Conservation (phyloP, 2,797 vertebrate species). For the Danio tinwini region DNA sequence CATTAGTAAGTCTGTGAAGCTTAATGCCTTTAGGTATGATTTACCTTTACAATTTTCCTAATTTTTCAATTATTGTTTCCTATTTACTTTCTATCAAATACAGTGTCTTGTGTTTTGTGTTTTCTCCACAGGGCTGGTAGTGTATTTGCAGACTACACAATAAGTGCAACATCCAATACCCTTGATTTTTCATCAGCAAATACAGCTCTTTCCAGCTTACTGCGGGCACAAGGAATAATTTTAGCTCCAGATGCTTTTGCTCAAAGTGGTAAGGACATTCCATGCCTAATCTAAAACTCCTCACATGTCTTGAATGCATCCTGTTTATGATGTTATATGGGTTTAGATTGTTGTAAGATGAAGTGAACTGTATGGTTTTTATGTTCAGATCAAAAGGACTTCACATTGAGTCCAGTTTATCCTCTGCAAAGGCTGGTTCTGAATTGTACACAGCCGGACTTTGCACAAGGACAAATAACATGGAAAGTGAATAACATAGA, state of each 20-base stretch:
- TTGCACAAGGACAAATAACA: background rate
- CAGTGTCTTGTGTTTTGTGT: background rate
- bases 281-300: constrained; percentile 14
- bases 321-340: background rate
- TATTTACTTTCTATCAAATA: too few relatives aligned
- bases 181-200: constrained; percentile 64
- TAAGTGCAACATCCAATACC: constrained; percentile 62
- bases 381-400: constrained; percentile 33
- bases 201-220: constrained; percentile 30
- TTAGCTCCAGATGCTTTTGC: constrained; percentile 48
- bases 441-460: constrained; percentile 50
- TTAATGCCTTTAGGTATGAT: constrained; percentile 47
- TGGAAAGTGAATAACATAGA: constrained; percentile 63
- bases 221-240: constrained; percentile 42
- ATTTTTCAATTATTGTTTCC: background rate
- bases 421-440: constrained; percentile 60
- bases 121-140: constrained; percentile 79
- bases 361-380: background rate
- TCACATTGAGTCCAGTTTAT: constrained; percentile 29
- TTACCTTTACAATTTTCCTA: background rate
- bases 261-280: constrained; percentile 47
- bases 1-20: background rate
- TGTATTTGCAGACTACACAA: constrained; percentile 69
- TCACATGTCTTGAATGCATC: background rate
- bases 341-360: background rate